phyloP scores from a whole-genome alignment of 2,113 vertebrate genomes.

The Pygoscelis antarcticus region DNA sequence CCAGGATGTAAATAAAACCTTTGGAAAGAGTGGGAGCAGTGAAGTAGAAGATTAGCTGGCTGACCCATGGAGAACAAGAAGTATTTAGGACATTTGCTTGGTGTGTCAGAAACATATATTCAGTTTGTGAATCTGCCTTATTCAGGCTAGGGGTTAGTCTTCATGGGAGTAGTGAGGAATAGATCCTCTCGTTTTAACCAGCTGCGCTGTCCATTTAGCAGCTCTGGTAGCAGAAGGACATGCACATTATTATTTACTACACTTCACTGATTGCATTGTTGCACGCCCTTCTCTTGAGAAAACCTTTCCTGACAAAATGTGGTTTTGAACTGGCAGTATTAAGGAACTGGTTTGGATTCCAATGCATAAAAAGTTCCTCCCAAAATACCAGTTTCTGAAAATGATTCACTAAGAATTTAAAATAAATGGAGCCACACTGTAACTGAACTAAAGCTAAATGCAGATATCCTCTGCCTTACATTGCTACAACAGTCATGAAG shows the following conservation, averaged over 20 bases:
- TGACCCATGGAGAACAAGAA: background rate
- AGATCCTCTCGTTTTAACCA: background rate
- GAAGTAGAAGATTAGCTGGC: background rate
- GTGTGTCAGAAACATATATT: background rate
- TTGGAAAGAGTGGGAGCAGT: background rate
- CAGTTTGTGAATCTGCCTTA: background rate
- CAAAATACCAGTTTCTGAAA: background rate
- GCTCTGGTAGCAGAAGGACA: background rate
- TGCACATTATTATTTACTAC: background rate
- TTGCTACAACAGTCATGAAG: background rate
- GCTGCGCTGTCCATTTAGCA: background rate
- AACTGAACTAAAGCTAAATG: background rate
- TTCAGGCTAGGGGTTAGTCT: background rate
- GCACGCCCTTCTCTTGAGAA: background rate
- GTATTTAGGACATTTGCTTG: background rate
- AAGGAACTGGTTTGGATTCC: background rate
- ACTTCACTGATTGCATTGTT: background rate
- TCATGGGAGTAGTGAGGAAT: background rate
- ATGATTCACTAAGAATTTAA: background rate
- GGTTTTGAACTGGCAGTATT: background rate
- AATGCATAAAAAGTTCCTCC: background rate
- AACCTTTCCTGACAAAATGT: background rate
- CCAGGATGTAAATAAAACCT: background rate
- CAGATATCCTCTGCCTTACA: background rate
- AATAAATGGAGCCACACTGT: background rate